A percentile compares a stretch with the other conserved stretches of the same genome.
These are phyloP conservation scores for Cheirogaleus major DNA, from an alignment of 2,797 vertebrate species.

Conservation along the genomic window DNA sequence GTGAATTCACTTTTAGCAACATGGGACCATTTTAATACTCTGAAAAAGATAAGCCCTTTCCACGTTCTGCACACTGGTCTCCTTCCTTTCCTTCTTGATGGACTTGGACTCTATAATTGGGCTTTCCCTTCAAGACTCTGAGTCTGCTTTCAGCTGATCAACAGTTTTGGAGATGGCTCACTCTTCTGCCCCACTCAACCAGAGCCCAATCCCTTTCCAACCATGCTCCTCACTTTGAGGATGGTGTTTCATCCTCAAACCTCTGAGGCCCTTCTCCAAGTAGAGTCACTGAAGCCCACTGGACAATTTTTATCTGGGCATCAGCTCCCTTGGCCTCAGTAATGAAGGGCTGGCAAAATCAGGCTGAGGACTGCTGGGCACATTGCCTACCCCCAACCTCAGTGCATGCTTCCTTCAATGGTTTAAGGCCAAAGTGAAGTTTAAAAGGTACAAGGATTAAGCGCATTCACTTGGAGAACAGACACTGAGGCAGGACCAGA, in stretches of 20 bases:
- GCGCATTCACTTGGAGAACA: neutral
- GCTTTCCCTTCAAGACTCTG: neutral
- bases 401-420: neutral
- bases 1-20: neutral
- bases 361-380: neutral
- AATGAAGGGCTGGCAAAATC: neutral
- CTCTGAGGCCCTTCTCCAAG: neutral
- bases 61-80: neutral
- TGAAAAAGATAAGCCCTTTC: neutral
- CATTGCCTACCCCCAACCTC: fast-evolving
- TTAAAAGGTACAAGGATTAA: neutral
- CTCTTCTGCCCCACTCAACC: neutral
- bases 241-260: neutral
- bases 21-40: neutral
- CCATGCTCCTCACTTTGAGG: neutral
- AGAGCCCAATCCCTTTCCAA: neutral
- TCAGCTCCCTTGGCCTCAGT: neutral
- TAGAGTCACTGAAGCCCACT: neutral
- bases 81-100: neutral
- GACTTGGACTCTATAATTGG: neutral
- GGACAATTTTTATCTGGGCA: neutral
- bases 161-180: neutral
- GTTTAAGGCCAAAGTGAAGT: neutral
- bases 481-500: neutral
- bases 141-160: neutral